Evolutionary conservation across 2,113 vertebrate species (phyloP), one percentile per base, ranked within the genome.

Genomic region (Pollimyrus isidori): DNA sequence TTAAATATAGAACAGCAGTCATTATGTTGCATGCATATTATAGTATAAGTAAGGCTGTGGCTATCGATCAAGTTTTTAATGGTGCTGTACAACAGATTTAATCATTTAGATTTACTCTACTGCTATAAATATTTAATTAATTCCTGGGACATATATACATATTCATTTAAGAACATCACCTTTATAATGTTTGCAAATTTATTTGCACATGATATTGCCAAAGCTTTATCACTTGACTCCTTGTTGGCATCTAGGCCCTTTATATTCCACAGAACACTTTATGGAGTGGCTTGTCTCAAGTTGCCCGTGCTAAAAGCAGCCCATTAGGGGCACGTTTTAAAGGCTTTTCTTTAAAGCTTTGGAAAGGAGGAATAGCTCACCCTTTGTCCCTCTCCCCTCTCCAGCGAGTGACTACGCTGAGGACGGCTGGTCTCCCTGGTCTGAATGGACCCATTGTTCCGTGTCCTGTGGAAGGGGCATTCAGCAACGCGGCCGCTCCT

Each of bases 361-460:
- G 88, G 76, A 89, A 84, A 62, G 80, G 80, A 62, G 52, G 42
- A 62, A 62, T 89, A 85, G 92, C 93, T 93, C 92, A 92, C 91
- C 94, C 92, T 95, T 95, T 95, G 94, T 92, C 86, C 88, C 91
- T 83, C 39, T 86, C 39, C 4, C 49, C 17, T 62, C 69, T 88
- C 73, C 92, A 99, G 98, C 94, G 39, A 97, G 94, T 0, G 97
- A 97, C 92, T 96, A 94, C 0, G 95, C 96, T 1, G 97, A 98
- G 3, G 98, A 98, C 7, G 96, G 97, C 85, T 99, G 98, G 98
- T 99, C 98, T 17, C 97, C 97, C 1, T 99, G 98, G 98, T 99
- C 98, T 58, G 97, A 99, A 88, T 99, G 98, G 98, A 99, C 98
- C 10, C 96, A 97, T 9, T 99, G 98, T 93, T 99, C 98, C 0